Conservation (phyloP, 2,113 vertebrate species). For the Sinocyclocheilus maitianheensis region DNA sequence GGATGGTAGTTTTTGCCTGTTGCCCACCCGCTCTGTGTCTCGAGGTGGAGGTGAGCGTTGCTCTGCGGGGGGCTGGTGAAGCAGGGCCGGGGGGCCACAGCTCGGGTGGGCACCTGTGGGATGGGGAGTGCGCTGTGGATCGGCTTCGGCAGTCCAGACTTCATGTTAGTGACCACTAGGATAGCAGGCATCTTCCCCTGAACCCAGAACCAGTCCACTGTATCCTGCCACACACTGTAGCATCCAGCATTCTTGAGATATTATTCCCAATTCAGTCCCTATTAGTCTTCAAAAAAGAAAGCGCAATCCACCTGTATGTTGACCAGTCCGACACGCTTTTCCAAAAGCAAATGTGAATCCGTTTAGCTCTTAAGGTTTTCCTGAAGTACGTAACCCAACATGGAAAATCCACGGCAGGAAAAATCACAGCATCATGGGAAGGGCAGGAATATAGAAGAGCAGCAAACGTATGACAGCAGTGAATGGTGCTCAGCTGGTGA, state of each 20-base stretch:
- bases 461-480: slow-evolving; percentile 37
- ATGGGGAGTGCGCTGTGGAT: slow-evolving; percentile 92
- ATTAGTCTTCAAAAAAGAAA: background rate
- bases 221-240: background rate
- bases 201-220: slow-evolving; percentile 43
- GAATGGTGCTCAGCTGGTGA: slow-evolving; percentile 62
- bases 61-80: background rate
- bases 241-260: slow-evolving; percentile 20
- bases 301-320: background rate
- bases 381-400: background rate
- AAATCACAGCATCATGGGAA: slow-evolving; percentile 34
- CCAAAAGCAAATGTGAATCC: background rate
- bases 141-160: slow-evolving; percentile 96
- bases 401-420: background rate
- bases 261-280: background rate
- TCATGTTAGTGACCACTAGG: slow-evolving; percentile 95
- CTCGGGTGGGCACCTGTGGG: slow-evolving; percentile 82
- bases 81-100: slow-evolving; percentile 79
- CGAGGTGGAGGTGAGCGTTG: slow-evolving; percentile 50
- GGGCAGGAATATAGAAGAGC: slow-evolving; percentile 49
- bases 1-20: slow-evolving; percentile 68
- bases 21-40: slow-evolving; percentile 65
- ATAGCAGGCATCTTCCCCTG: slow-evolving; percentile 93
- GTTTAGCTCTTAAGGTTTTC: background rate
- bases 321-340: background rate